Percentiles rank a stretch among this genome's conserved stretches.
Conservation (phyloP, 2,797 vertebrate species). For the Austrolebias charrua region DNA sequence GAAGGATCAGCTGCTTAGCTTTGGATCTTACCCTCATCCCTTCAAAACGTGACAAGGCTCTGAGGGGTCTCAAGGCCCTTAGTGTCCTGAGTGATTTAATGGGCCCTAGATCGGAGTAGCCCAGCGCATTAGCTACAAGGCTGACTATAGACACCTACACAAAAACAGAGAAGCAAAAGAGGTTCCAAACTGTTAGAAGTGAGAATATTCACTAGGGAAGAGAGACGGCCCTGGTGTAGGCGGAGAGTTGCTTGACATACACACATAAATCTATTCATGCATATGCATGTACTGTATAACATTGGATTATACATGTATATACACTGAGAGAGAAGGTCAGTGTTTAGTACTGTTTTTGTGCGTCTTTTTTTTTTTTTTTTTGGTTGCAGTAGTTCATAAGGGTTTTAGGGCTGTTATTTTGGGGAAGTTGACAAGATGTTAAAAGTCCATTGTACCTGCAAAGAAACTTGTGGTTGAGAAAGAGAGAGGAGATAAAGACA, state of each 20-base stretch:
- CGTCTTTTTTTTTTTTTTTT: slow-evolving; percentile 68
- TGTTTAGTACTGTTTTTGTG: slow-evolving; percentile 82
- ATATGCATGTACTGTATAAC: slow-evolving; percentile 86
- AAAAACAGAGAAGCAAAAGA: slow-evolving; percentile 97
- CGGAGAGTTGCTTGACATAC: slow-evolving; percentile 81
- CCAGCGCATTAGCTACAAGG: slow-evolving; percentile 99
- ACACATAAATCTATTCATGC: slow-evolving; percentile 82
- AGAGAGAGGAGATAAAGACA: slow-evolving; percentile 82
- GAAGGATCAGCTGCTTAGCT: slow-evolving; percentile 89
- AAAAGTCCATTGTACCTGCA: slow-evolving; percentile 93
- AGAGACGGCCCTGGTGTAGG: slow-evolving; percentile 90
- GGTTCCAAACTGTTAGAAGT: slow-evolving; percentile 99
- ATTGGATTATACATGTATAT: slow-evolving; percentile 85
- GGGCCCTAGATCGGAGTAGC: slow-evolving; percentile 99
- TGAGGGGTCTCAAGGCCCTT: slow-evolving; percentile 99
- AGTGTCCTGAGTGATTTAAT: slow-evolving; percentile 99
- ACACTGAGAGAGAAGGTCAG: slow-evolving; percentile 81
- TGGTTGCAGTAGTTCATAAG: slow-evolving; percentile 72
- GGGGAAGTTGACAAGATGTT: slow-evolving; percentile 71
- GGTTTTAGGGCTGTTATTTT: slow-evolving; percentile 78
- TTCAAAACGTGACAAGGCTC: slow-evolving; percentile 99
- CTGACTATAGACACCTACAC: slow-evolving; percentile 99
- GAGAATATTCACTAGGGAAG: slow-evolving; percentile 83
- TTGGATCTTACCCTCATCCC: slow-evolving; percentile 99
- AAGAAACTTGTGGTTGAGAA: slow-evolving; percentile 93